Percentiles rank a stretch among this genome's conserved stretches.
Conservation (phyloP, 92 coral and sea anemone genomes). For the Bergia puertoricense region DNA sequence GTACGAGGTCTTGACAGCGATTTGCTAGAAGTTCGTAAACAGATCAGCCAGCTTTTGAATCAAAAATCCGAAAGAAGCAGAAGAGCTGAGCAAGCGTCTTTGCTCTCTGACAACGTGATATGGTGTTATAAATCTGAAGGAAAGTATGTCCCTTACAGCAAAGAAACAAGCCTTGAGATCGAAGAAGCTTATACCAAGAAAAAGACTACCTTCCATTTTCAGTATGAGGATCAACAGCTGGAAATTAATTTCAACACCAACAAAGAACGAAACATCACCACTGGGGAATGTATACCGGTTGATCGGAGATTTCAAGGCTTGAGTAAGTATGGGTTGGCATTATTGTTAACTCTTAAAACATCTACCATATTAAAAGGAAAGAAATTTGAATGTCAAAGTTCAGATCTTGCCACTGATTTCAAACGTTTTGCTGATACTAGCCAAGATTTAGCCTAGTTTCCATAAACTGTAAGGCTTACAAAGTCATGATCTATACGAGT, state of each 20-base stretch:
- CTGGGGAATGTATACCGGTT: constrained; percentile 40
- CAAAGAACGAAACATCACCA: constrained; percentile 54
- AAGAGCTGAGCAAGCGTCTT: constrained; percentile 1
- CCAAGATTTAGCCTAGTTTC: too few relatives aligned
- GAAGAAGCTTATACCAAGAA: constrained; percentile 64
- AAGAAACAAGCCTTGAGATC: constrained; percentile 50
- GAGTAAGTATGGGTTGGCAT: neutral
- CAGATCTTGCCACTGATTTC: too few relatives aligned
- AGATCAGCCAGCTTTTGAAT: constrained; percentile 20
- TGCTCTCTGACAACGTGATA: constrained; percentile 56
- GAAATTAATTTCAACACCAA: constrained; percentile 63
- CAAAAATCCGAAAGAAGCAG: neutral
- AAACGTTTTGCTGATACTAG: too few relatives aligned
- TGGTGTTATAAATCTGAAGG: constrained; percentile 50
- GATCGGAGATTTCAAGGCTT: constrained; percentile 42
- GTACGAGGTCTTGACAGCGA: constrained; percentile 39
- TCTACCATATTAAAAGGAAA: too few relatives aligned
- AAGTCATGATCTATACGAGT: too few relatives aligned
- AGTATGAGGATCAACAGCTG: constrained; percentile 21
- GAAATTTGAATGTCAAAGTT: too few relatives aligned
- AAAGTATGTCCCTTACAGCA: constrained; percentile 42
- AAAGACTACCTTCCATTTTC: constrained; percentile 30
- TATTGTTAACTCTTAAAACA: neutral
- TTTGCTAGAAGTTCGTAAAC: neutral
- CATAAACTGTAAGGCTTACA: too few relatives aligned